Evolutionary conservation across 2,888 invertebrate species (phyloP), one percentile per base, ranked within the genome.

Genomic region (Sinohyriopsis cumingii): DNA sequence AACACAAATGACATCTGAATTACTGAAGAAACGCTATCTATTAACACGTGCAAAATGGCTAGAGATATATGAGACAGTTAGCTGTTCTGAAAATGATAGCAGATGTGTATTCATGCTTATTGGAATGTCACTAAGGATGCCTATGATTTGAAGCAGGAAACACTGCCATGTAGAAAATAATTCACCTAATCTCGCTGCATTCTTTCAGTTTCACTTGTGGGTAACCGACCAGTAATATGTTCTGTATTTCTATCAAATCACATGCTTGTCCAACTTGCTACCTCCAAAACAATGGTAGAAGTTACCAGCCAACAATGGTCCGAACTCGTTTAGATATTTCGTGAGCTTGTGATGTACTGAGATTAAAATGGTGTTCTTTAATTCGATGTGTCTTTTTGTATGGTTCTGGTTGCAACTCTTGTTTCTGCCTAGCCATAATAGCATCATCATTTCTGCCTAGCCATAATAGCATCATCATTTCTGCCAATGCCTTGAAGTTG

Each of bases 231-330:
- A 33, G 9, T 19, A 68, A n/a, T 20, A 71, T 59, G 20, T 56
- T 67, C 53, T 68, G 68, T 22, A 71, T 68, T 61, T 71, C 64
- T 62, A 64, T 55, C 55, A 71, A 55, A 20, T 68, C 67, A 60
- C 54, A 24, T 20, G 45, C 57, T 67, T 67, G 5, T n/a, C 60
- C 19, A 66, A 64, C 24, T 67, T 70, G 28, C 60, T 65, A 12
- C 45, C 15, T 19, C 55, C 59, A 63, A 62, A 62, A 28, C 55
- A 71, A 54, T 67, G 56, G 28, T 67, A 67, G 19, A 71, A 22
- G 63, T 67, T 63, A 53, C 59, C 59, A 33, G 33, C 33, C 33
- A n/a, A 63, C 56, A 15, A 45, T 25, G 28, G 19, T 24, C 28
- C 67, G 59, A 67, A 63, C 9, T 63, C 45, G 33, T 62, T 63